Conservation (phyloP, 1,140 invertebrate genomes). For the Brachystomella parvula region DNA sequence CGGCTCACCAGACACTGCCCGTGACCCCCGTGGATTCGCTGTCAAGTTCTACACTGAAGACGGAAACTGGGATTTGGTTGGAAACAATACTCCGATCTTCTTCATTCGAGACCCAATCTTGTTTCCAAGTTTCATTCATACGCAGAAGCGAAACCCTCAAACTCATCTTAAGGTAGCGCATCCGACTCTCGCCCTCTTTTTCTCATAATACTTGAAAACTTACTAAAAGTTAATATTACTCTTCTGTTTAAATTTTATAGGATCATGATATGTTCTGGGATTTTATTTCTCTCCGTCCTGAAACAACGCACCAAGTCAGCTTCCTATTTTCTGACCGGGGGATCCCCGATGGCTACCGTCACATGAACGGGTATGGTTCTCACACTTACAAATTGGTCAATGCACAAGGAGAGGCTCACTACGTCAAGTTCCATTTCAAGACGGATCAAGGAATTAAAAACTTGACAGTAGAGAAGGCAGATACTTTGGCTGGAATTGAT, state of each 20-base stretch:
- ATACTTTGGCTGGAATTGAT: constrained; percentile 52
- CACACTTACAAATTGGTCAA: constrained; percentile 66
- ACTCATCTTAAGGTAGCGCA: constrained; percentile 53
- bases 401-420: constrained; percentile 50
- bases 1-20: constrained; percentile 74
- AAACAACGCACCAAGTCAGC: constrained; percentile 50
- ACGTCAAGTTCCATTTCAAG: constrained; percentile 57
- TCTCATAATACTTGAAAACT: not conserved
- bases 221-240: not conserved
- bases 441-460: constrained; percentile 63
- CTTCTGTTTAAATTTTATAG: constrained; percentile 21
- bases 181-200: not conserved
- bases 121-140: constrained; percentile 56
- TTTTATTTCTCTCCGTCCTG: constrained; percentile 51
- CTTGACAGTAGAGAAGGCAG: constrained; percentile 52
- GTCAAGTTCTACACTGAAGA: constrained; percentile 80
- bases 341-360: constrained; percentile 50
- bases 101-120: constrained; percentile 61
- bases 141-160: constrained; percentile 61
- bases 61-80: constrained; percentile 66
- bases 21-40: constrained; percentile 89
- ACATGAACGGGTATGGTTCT: constrained; percentile 62
- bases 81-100: constrained; percentile 67
- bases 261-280: constrained; percentile 52
- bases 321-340: constrained; percentile 53